Evolutionary conservation across 1,140 invertebrate species (phyloP).

Genomic region (Vollenhovia emeryi): DNA sequence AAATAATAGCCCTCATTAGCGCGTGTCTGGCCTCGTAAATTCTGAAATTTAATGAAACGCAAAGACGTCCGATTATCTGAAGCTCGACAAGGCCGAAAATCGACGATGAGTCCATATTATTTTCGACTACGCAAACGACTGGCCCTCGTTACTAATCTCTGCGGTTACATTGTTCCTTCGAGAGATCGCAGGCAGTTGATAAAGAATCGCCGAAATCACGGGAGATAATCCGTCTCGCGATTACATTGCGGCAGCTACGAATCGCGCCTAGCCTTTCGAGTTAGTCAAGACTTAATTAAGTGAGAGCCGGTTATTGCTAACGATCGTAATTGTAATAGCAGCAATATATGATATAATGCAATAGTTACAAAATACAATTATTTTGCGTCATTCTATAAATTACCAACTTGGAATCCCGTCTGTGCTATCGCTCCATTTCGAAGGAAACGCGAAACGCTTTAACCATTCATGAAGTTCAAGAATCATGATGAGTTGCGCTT

Average conservation of each 20-base stretch:
- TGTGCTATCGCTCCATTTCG: background rate
- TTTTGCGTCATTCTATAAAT: constrained; percentile 11
- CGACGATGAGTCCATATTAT: background rate
- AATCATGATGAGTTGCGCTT: background rate
- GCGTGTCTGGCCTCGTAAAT: constrained; percentile 26
- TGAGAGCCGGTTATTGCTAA: constrained; percentile 10
- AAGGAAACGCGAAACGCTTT: background rate
- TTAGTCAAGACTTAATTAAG: constrained; percentile 52
- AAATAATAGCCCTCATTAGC: constrained; percentile 55
- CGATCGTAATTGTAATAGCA: constrained; percentile 38
- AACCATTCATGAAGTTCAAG: background rate
- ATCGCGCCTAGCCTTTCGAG: background rate
- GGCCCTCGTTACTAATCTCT: background rate
- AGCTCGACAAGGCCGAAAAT: background rate
- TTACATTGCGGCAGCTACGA: background rate
- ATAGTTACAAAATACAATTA: background rate
- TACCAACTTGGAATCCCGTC: background rate
- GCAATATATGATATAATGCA: background rate
- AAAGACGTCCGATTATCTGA: background rate
- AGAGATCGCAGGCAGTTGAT: background rate
- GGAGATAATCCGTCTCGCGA: background rate
- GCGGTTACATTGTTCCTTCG: background rate
- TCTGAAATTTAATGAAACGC: constrained; percentile 5
- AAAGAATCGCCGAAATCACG: background rate
- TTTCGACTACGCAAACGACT: background rate